phyloP scores from a whole-genome alignment of 2,888 invertebrate species.

The Tinea trinotella region DNA sequence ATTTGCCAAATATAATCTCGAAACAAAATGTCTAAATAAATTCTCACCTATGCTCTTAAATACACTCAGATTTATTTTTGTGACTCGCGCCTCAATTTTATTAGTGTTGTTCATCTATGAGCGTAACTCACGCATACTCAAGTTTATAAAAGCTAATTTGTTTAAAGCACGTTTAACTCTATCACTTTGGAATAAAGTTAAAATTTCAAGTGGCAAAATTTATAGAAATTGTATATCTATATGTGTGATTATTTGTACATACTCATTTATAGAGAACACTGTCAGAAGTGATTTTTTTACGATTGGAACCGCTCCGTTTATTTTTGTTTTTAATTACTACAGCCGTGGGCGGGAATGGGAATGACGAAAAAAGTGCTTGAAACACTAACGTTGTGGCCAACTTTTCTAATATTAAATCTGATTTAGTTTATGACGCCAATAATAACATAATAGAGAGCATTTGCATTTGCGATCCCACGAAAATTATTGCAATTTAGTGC shows the following conservation, averaged over 20 bases:
- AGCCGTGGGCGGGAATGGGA: conserved; percentile 57
- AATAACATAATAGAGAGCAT: conserved; percentile 15
- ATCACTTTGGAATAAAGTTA: neutral
- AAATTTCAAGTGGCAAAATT: neutral
- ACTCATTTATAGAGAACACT: conserved; percentile 61
- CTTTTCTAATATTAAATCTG: conserved; percentile 19
- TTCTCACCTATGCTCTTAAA: conserved; percentile 45
- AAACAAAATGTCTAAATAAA: neutral
- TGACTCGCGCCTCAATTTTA: conserved; percentile 63
- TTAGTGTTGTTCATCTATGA: conserved; percentile 30
- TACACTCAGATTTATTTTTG: conserved; percentile 64
- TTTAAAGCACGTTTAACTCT: neutral
- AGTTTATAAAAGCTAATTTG: neutral
- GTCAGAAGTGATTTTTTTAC: conserved; percentile 67
- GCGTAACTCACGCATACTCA: conserved; percentile 6
- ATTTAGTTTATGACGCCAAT: conserved; percentile 18
- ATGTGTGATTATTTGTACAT: conserved; percentile 25
- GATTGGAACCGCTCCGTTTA: conserved; percentile 69
- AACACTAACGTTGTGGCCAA: conserved; percentile 15
- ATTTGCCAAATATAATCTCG: neutral
- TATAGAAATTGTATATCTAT: neutral
- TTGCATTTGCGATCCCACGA: neutral
- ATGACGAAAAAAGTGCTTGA: conserved; percentile 56
- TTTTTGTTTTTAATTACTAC: conserved; percentile 73
- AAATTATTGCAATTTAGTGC: conserved; percentile 2